Percentiles rank a stretch among this genome's conserved stretches.
Evolutionary conservation across 2,113 vertebrate species (phyloP).

Genomic region (Monopterus albus): DNA sequence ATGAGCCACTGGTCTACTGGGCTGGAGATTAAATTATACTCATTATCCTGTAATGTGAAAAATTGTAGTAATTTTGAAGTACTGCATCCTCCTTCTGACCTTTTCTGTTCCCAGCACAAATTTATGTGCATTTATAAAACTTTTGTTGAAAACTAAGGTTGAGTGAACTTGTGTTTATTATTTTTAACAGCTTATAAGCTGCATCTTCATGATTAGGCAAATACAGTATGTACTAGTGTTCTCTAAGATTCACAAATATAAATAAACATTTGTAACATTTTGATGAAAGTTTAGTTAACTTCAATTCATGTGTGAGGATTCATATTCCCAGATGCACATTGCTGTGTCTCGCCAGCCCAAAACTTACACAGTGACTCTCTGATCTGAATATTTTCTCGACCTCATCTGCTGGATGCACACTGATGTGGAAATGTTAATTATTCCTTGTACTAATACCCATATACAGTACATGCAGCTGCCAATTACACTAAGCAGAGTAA

Average conservation of each 20-base stretch:
- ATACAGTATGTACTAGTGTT: not conserved
- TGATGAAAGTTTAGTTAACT: not conserved
- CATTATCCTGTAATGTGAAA: constrained; percentile 22
- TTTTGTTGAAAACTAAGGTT: no score
- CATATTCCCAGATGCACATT: not conserved
- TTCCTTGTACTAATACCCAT: constrained; percentile 21
- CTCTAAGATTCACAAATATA: not conserved
- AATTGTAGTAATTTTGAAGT: not conserved
- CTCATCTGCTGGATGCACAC: constrained; percentile 4
- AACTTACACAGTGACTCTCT: not conserved
- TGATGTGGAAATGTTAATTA: constrained; percentile 32
- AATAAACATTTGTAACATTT: not conserved
- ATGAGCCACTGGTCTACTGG: constrained; percentile 5
- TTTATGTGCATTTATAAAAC: not conserved
- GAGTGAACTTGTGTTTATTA: no score
- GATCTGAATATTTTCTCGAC: constrained; percentile 14
- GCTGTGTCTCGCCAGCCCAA: not conserved
- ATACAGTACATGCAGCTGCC: constrained; percentile 4
- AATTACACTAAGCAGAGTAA: constrained; percentile 1
- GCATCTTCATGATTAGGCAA: not conserved
- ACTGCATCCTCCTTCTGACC: constrained; percentile 9
- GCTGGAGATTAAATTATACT: constrained; percentile 19
- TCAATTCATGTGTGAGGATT: not conserved
- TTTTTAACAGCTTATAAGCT: no score
- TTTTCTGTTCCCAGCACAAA: constrained; percentile 11